A percentile compares a stretch with the other conserved stretches of the same genome.
Evolutionary conservation across 2,888 invertebrate species (phyloP).

Genomic region (Drosophila antonietae): DNA sequence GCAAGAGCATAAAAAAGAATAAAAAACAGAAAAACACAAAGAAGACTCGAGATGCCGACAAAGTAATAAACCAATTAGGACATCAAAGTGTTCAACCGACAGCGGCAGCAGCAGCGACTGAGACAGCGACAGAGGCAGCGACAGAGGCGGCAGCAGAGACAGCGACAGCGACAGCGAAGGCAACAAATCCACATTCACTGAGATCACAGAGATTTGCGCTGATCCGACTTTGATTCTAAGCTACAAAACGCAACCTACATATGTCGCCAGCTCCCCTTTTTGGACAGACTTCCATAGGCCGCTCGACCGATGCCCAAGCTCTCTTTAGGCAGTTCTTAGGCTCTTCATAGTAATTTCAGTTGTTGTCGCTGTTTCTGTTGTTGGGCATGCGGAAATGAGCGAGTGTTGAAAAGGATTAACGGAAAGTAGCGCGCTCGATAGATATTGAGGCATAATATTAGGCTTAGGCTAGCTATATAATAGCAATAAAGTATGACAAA

Average conservation of each 20-base stretch:
- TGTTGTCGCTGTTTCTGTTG: neutral
- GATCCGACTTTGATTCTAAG: conserved; percentile 79
- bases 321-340: conserved; percentile 3
- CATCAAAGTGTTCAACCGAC: conserved; percentile 83
- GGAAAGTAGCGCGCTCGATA: conserved; percentile 18
- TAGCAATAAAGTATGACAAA: neutral
- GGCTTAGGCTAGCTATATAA: neutral
- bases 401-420: conserved; percentile 28
- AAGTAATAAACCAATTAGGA: conserved; percentile 84
- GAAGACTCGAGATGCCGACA: conserved; percentile 82
- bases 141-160: conserved; percentile 13
- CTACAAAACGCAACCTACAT: conserved; percentile 78
- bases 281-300: conserved; percentile 5
- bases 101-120: conserved; percentile 62
- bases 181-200: conserved; percentile 29
- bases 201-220: conserved; percentile 79
- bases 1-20: conserved; percentile 77
- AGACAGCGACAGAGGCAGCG: conserved; percentile 15
- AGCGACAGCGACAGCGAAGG: conserved; percentile 6
- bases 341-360: conserved; percentile 21
- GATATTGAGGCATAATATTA: neutral
- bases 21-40: conserved; percentile 64
- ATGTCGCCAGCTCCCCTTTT: conserved; percentile 56
- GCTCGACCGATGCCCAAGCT: conserved; percentile 7
- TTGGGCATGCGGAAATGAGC: conserved; percentile 43